Conservation (phyloP, 2,113 vertebrate species). For the Okapia johnstoni region DNA sequence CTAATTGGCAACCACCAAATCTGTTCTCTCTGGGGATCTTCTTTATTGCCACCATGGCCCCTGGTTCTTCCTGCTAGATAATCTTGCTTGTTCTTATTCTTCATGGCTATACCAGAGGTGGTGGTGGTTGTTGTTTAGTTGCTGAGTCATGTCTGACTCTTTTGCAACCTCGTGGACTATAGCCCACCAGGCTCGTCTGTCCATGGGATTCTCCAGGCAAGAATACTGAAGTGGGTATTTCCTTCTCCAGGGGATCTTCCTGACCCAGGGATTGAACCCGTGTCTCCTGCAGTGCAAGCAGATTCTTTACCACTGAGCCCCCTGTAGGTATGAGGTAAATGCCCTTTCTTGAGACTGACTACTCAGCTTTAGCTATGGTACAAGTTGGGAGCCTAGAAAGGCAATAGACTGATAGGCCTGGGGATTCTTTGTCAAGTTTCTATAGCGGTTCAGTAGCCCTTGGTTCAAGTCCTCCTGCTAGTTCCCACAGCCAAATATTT, state of each 20-base stretch:
- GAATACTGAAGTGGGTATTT: background rate
- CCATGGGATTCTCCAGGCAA: background rate
- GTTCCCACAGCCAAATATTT: background rate
- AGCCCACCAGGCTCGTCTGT: background rate
- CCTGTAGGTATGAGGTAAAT: background rate
- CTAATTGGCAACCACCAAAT: background rate
- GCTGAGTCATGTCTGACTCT: background rate
- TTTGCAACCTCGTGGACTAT: background rate
- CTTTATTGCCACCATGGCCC: background rate
- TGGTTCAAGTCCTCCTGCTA: background rate
- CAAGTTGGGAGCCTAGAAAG: background rate
- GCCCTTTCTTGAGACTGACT: background rate
- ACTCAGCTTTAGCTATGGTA: background rate
- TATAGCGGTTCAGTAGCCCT: background rate
- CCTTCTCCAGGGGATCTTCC: background rate
- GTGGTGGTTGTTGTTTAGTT: background rate
- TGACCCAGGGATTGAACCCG: background rate
- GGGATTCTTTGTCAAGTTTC: background rate
- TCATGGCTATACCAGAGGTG: background rate
- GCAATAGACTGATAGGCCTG: background rate
- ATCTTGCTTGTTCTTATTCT: background rate
- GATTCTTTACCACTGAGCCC: background rate
- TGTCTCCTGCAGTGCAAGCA: background rate
- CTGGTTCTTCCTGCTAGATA: background rate
- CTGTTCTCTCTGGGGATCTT: background rate